Evolutionary conservation across 2,888 invertebrate genomes (phyloP).

Genomic region (Cheilosia scutellata): DNA sequence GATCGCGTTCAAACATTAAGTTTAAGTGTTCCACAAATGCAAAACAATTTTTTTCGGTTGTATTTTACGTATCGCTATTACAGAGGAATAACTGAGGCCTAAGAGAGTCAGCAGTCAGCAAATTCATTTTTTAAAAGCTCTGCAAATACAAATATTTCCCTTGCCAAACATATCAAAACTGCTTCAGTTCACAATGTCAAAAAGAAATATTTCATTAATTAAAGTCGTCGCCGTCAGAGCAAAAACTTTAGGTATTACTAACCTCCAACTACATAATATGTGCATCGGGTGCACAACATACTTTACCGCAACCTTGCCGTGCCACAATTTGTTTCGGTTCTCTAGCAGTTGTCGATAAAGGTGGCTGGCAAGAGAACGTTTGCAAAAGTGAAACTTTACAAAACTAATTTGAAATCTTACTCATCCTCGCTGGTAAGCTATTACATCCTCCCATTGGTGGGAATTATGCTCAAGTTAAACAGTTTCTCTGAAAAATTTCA

Average conservation of each 20-base stretch:
- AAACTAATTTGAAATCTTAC: slow-evolving; percentile 42
- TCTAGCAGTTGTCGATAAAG: slow-evolving; percentile 19
- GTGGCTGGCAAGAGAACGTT: slow-evolving; percentile 18
- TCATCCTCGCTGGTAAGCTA: not conserved
- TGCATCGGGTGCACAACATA: not conserved
- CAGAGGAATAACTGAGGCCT: too few relatives aligned
- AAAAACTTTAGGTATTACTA: slow-evolving; percentile 15
- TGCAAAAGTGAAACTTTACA: slow-evolving; percentile 45
- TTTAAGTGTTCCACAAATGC: too few relatives aligned
- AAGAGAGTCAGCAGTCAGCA: slow-evolving; percentile 10
- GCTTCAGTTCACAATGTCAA: slow-evolving; percentile 23
- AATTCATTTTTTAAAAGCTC: slow-evolving; percentile 17
- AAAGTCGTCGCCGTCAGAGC: not conserved
- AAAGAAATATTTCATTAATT: slow-evolving; percentile 52
- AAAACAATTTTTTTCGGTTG: too few relatives aligned
- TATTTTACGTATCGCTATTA: too few relatives aligned
- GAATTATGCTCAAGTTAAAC: slow-evolving; percentile 33
- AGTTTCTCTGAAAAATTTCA: slow-evolving; percentile 19
- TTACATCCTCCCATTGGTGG: slow-evolving; percentile 3
- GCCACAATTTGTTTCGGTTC: slow-evolving; percentile 22
- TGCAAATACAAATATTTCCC: slow-evolving; percentile 9
- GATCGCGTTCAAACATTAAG: too few relatives aligned
- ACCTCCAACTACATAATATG: slow-evolving; percentile 2
- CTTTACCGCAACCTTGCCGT: not conserved
- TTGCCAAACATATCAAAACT: slow-evolving; percentile 39